Percentiles rank a stretch among this genome's conserved stretches.
Evolutionary conservation across 2,113 vertebrate genomes (phyloP).

Genomic region (Cyprichromis sp.): DNA sequence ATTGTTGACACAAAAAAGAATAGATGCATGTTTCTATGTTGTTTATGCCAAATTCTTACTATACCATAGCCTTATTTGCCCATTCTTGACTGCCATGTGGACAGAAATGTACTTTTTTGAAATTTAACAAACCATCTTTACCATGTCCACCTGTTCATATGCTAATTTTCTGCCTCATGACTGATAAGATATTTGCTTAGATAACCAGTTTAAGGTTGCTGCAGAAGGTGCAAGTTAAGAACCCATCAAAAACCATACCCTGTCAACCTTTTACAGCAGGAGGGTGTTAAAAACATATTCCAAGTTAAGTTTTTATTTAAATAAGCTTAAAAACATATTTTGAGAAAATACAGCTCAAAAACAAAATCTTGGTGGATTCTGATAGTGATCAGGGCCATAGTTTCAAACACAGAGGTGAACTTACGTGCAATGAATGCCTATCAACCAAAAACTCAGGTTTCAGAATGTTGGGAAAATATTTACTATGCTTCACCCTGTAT

Average conservation of each 20-base stretch:
- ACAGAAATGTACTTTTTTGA: background rate
- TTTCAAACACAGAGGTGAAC: background rate
- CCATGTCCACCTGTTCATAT: background rate
- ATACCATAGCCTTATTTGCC: background rate
- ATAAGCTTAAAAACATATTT: background rate
- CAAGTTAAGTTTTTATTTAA: background rate
- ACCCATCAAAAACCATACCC: background rate
- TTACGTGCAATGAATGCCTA: background rate
- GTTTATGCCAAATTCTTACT: background rate
- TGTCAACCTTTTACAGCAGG: background rate
- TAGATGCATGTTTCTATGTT: background rate
- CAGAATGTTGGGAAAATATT: background rate
- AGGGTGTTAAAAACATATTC: background rate
- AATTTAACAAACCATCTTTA: background rate
- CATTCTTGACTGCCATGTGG: background rate
- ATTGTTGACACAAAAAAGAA: background rate
- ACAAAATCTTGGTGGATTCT: background rate
- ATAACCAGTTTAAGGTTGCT: background rate
- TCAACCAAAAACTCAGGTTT: background rate
- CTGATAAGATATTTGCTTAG: background rate
- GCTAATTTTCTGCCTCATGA: background rate
- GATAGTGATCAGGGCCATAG: background rate
- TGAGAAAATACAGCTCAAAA: background rate
- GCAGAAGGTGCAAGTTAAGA: background rate
- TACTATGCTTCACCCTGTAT: background rate